Evolutionary conservation across 2,888 invertebrate genomes (phyloP).

Genomic region (Thera britannica): DNA sequence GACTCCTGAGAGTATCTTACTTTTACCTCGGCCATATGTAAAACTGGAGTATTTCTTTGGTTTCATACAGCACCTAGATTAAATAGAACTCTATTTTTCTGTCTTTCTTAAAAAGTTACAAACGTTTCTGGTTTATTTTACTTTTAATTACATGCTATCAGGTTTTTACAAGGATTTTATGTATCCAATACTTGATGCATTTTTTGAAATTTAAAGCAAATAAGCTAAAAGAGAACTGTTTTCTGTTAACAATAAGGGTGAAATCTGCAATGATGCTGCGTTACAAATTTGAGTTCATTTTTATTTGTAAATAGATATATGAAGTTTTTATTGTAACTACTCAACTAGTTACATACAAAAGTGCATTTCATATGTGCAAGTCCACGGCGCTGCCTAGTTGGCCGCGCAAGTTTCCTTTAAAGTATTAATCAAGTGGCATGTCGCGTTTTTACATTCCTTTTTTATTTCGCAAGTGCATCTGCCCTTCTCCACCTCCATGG

Average conservation of each 20-base stretch:
- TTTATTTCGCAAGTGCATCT: conserved; percentile 68
- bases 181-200: neutral
- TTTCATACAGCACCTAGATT: conserved; percentile 73
- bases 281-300: neutral
- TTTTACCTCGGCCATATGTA: conserved; percentile 80
- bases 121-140: neutral
- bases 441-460: conserved; percentile 56
- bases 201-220: neutral
- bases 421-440: conserved; percentile 74
- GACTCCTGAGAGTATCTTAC: conserved; percentile 79
- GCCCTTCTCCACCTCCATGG: conserved; percentile 53
- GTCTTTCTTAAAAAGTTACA: conserved; percentile 34
- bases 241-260: neutral
- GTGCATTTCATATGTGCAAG: conserved; percentile 36
- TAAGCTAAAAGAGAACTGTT: neutral
- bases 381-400: conserved; percentile 54
- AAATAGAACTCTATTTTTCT: conserved; percentile 49
- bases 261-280: neutral
- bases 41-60: conserved; percentile 79
- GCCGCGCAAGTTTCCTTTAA: conserved; percentile 73
- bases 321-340: conserved; percentile 17
- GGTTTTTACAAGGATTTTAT: too few relatives aligned
- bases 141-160: too few relatives aligned
- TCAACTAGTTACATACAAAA: conserved; percentile 28
- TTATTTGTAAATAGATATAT: conserved; percentile 4